Conservation (phyloP, 2,113 vertebrate species). For the Ophthalmolycus amberensis region DNA sequence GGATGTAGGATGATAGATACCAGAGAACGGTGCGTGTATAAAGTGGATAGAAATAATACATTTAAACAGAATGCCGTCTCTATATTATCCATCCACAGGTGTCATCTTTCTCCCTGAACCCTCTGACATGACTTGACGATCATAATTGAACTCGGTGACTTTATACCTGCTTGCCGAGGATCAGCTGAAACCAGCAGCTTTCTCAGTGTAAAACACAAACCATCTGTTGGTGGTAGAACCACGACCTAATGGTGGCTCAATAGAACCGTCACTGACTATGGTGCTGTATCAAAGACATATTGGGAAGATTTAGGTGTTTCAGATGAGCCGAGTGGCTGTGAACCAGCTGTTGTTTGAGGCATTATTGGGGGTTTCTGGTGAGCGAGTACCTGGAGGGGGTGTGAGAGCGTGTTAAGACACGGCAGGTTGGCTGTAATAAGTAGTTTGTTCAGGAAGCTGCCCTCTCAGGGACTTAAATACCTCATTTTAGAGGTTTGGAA, state of each 20-base stretch:
- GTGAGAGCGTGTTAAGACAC: constrained; percentile 26
- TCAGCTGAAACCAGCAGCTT: background rate
- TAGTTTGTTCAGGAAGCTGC: constrained; percentile 28
- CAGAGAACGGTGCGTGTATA: background rate
- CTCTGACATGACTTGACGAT: background rate
- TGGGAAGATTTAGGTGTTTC: background rate
- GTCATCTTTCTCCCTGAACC: too few species aligned
- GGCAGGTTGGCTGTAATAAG: constrained; percentile 28
- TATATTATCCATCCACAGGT: background rate
- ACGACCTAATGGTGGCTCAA: too few species aligned
- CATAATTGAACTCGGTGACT: background rate
- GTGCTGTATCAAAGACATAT: background rate
- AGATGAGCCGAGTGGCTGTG: background rate
- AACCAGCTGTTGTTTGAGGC: constrained; percentile 14
- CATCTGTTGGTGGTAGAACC: background rate
- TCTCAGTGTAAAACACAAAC: background rate
- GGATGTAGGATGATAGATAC: background rate
- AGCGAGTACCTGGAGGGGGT: constrained; percentile 5
- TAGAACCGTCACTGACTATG: background rate
- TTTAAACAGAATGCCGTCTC: background rate
- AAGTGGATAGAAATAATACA: background rate
- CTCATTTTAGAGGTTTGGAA: background rate
- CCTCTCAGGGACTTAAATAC: background rate
- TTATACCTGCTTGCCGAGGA: background rate
- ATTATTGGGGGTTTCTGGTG: background rate